Percentiles rank a stretch among this genome's conserved stretches.
phyloP scores from a whole-genome alignment of 92 coral and sea anemone species.

The Scolanthus callimorphus region DNA sequence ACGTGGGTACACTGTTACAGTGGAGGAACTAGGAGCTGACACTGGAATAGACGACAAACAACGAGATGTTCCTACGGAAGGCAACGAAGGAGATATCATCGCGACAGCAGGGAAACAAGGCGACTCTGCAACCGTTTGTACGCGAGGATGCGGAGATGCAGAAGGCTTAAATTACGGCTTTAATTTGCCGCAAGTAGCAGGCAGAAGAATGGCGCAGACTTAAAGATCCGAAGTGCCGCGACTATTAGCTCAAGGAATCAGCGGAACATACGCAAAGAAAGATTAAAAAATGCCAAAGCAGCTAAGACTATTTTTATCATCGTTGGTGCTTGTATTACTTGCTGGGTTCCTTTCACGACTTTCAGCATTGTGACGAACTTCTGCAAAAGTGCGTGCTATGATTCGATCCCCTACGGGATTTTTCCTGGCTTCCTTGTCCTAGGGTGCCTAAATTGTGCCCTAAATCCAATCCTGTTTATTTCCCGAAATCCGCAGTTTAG shows the following conservation, averaged over 20 bases:
- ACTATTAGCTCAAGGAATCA: background rate
- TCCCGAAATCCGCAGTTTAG: conserved; percentile 41
- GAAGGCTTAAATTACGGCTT: no score
- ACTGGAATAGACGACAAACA: no score
- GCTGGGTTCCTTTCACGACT: conserved; percentile 58
- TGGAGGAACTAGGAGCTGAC: no score
- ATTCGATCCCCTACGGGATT: conserved; percentile 4
- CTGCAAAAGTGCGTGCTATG: conserved; percentile 7
- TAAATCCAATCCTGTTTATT: conserved; percentile 45
- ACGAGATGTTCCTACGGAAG: no score
- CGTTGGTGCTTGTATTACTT: conserved; percentile 41
- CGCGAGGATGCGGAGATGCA: no score
- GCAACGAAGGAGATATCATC: no score
- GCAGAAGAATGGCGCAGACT: no score
- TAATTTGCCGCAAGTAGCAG: no score
- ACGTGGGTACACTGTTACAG: no score
- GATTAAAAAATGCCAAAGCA: conserved; percentile 35
- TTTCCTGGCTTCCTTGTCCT: conserved; percentile 11
- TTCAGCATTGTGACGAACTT: conserved; percentile 33
- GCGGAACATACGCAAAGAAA: conserved; percentile 16
- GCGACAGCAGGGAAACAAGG: no score
- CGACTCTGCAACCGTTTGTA: no score
- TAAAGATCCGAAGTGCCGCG: background rate
- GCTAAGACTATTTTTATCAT: conserved; percentile 54
- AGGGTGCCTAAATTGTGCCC: conserved; percentile 53